A percentile compares a stretch with the other conserved stretches of the same genome.
Conservation (phyloP, 2,113 vertebrate species). For the Otis tarda region DNA sequence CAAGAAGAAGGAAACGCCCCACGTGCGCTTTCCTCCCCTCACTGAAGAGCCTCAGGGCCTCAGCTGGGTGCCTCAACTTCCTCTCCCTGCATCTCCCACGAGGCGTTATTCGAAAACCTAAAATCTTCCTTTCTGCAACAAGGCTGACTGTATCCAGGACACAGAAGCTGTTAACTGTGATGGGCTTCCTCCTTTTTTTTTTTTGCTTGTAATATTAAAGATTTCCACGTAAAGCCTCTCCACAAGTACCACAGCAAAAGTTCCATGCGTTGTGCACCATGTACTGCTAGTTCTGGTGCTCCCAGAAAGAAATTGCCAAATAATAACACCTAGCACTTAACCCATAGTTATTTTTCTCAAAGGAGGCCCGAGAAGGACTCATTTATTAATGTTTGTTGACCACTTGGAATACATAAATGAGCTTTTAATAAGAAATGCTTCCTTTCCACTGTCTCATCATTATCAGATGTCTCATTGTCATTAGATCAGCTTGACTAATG, state of each 20-base stretch:
- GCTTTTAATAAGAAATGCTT: not conserved
- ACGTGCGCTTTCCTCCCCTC: accelerated
- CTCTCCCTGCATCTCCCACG: not conserved
- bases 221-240: not conserved
- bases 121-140: not conserved
- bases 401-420: not conserved
- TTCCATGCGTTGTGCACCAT: not conserved
- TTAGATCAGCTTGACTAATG: constrained; percentile 30
- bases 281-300: not conserved
- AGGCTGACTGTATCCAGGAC: not conserved
- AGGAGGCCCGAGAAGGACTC: not conserved
- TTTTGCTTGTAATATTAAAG: not conserved
- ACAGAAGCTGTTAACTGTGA: not conserved
- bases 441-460: not conserved
- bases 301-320: not conserved
- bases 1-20: not conserved
- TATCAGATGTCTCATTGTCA: not conserved
- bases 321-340: not conserved
- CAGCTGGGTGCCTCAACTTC: not conserved
- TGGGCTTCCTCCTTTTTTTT: not conserved
- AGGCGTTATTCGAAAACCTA: not conserved
- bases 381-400: not conserved
- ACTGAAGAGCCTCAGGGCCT: not conserved
- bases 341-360: not conserved
- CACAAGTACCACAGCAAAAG: not conserved